Base-by-base conservation (phyloP, 2,113 vertebrate species). In the Chascanopsetta lugubris region DNA sequence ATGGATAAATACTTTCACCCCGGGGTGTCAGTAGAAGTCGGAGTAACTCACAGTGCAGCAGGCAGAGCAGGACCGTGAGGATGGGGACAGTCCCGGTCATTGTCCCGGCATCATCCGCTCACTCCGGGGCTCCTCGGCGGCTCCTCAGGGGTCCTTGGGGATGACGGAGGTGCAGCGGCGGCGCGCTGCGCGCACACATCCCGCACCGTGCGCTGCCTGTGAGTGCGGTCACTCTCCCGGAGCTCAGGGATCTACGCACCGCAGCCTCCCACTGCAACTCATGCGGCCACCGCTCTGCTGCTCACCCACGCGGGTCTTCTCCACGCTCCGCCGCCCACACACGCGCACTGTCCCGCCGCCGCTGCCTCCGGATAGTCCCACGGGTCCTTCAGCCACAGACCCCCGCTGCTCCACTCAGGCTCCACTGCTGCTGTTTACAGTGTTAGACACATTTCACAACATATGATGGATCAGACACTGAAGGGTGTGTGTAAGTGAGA, bases 11-110 rank as follows among this genome's bases (percentile, higher is more conserved):
- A n/a, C n/a, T n/a, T n/a, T n/a, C n/a, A n/a, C n/a, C n/a, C n/a
- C n/a, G n/a, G n/a, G n/a, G n/a, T n/a, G n/a, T n/a, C n/a, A n/a
- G n/a, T n/a, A n/a, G n/a, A 65, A 56, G 17, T 26, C 50, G 73
- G 6, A 47, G 18, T 53, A 6, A 91, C 90, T 91, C 84, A 93
- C 91, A 84, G 65, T 85, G 74, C 40, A 89, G 32, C 48, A 91
- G 54, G 61, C 67, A 69, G 67, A 91, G 25, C 22, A 90, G 50
- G 81, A 49, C 91, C 55, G 75, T 79, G 77, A 90, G 63, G 51
- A 87, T 53, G 64, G 72, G 46, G 18, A 91, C 69, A 75, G 54
- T 54, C 48, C 73, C 74, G 72, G 57, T 88, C 91, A 93, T 92
- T 53, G 76, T 84, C 54, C 51, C 72, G 56, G 60, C 75, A 87